Conservation (phyloP, 2,113 vertebrate species). For the Spizaetus ornatus region DNA sequence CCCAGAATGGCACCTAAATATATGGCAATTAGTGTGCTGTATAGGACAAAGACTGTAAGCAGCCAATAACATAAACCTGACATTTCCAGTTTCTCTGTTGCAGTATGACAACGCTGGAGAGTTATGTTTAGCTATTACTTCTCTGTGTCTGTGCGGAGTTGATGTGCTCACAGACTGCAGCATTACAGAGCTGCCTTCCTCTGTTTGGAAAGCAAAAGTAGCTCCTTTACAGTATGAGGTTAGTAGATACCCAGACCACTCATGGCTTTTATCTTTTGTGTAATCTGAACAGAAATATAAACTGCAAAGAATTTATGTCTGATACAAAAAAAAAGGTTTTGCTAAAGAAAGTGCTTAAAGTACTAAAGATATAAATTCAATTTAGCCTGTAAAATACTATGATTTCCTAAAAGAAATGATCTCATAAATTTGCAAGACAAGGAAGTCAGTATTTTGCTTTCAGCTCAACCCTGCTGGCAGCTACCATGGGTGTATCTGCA, state of each 20-base stretch:
- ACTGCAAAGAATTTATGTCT: rapidly evolving
- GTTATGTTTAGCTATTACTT: rapidly evolving
- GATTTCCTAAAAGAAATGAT: not conserved
- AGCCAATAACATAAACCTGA: rapidly evolving
- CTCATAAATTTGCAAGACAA: not conserved
- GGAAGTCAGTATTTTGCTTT: not conserved
- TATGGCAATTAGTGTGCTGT: not conserved
- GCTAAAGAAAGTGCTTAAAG: not conserved
- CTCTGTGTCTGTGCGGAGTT: rapidly evolving
- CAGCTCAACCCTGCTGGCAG: not conserved
- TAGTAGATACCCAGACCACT: not conserved
- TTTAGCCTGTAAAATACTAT: rapidly evolving
- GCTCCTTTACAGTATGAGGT: not conserved
- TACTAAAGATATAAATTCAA: rapidly evolving
- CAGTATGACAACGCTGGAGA: rapidly evolving
- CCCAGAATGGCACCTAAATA: not conserved
- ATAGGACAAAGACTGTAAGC: too few species aligned
- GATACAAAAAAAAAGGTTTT: not conserved
- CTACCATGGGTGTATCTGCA: not conserved
- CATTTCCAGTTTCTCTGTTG: not conserved
- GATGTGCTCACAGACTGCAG: not conserved
- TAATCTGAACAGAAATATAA: not conserved
- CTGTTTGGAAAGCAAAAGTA: not conserved
- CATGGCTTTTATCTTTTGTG: not conserved
- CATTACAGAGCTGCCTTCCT: not conserved